Conservation (phyloP, 2,888 invertebrate genomes). For the Geophilus truncorum region DNA sequence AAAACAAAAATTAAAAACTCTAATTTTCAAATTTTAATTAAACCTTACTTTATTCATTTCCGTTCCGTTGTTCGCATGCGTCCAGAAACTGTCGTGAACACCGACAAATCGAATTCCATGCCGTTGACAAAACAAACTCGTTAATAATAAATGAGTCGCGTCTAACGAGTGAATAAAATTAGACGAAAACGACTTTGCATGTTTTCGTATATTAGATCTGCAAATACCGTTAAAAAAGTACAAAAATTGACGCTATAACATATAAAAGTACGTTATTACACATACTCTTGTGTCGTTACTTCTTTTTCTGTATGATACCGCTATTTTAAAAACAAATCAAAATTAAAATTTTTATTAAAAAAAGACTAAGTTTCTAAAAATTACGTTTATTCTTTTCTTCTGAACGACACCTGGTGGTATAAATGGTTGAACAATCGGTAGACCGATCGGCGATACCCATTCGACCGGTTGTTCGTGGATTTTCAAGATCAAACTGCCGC, state of each 20-base stretch:
- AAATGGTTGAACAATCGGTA: too few species aligned
- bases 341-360: too few species aligned
- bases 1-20: not conserved
- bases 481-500: conserved; percentile 71
- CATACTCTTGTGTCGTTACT: too few species aligned
- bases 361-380: too few species aligned
- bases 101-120: not conserved
- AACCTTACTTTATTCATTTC: not conserved
- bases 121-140: not conserved
- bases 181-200: not conserved
- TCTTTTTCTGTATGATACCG: too few species aligned
- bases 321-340: too few species aligned
- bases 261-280: too few species aligned
- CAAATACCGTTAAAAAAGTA: too few species aligned
- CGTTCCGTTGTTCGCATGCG: not conserved
- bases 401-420: too few species aligned
- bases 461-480: conserved; percentile 72
- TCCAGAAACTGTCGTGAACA: not conserved
- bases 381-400: too few species aligned
- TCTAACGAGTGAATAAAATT: not conserved
- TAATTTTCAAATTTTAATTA: not conserved
- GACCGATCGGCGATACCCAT: conserved; percentile 92
- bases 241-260: too few species aligned
- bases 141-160: not conserved
- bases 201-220: not conserved